These are phyloP conservation scores for Tribolium castaneum DNA, from an alignment of 1,140 invertebrate species.

Conservation along the genomic window DNA sequence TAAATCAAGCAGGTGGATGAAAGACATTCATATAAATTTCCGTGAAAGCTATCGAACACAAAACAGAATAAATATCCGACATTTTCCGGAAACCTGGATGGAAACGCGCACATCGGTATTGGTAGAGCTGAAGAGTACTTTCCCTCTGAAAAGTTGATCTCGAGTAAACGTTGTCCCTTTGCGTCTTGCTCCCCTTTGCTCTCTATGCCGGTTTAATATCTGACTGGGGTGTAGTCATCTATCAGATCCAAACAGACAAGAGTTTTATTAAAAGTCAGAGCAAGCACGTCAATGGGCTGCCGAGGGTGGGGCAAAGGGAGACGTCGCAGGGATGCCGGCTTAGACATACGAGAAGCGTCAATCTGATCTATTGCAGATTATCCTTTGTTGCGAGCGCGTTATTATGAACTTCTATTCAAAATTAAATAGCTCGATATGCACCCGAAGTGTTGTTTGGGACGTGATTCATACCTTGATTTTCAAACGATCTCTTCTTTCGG, in stretches of 20 bases:
- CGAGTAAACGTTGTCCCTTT: slow-evolving; percentile 50
- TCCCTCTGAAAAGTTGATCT: slow-evolving; percentile 55
- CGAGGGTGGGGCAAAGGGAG: slow-evolving; percentile 43
- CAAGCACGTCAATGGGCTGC: slow-evolving; percentile 63
- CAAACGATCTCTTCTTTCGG: background rate
- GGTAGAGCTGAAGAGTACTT: slow-evolving; percentile 52
- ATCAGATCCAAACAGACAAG: slow-evolving; percentile 66
- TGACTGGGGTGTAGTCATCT: slow-evolving; percentile 66
- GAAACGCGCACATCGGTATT: slow-evolving; percentile 47
- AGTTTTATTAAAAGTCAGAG: slow-evolving; percentile 63
- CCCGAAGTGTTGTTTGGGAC: slow-evolving; percentile 20
- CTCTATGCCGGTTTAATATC: slow-evolving; percentile 63
- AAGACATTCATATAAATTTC: slow-evolving; percentile 52
- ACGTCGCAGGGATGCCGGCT: slow-evolving; percentile 40
- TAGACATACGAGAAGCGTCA: slow-evolving; percentile 52
- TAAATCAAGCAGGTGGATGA: slow-evolving; percentile 48
- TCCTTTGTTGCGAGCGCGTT: slow-evolving; percentile 30
- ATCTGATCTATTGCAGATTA: slow-evolving; percentile 49
- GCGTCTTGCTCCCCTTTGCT: slow-evolving; percentile 36
- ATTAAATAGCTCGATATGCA: slow-evolving; percentile 34
- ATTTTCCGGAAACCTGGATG: slow-evolving; percentile 44
- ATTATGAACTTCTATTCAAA: slow-evolving; percentile 36
- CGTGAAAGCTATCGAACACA: slow-evolving; percentile 49
- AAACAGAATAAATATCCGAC: slow-evolving; percentile 48
- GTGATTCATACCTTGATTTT: slow-evolving; percentile 18